Evolutionary conservation across 2,888 invertebrate genomes (phyloP), one percentile per base, ranked within the genome.

Genomic region (Callinectes sapidus): DNA sequence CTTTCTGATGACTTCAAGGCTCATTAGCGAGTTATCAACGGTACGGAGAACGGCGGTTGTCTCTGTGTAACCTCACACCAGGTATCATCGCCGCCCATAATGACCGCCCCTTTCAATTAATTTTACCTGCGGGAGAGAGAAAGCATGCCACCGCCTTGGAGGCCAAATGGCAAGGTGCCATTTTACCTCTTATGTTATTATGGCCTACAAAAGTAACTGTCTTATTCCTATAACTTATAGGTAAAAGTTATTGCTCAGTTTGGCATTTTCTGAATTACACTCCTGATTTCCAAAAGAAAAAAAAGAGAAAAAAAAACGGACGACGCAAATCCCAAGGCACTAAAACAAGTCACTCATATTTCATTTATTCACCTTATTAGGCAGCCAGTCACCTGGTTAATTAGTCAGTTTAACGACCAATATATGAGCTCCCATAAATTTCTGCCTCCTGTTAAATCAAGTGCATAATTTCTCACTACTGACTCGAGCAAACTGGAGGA

Each of bases 1-100:
- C 71, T 71, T 90, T 90, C 90, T 90, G 90, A 90, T 90, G 90
- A 90, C 90, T 90, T 90, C 90, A 71, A 90, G 39, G 90, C 90
- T 61, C 39, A 35, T 39, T 90, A 71, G 42, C 55, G 28, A 87
- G 87, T 87, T 87, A 87, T 87, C 87, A 87, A 54, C 28, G 87
- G 87, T 54, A 32, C 1, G 28, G 87, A 48, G 48, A 23, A 2
- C 18, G 87, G 28, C 87, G 48, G 87, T 35, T 39, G 42, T 48
- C 48, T 54, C 54, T 48, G 54, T 87, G 87, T 48, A 39, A 87
- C 87, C 48, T n/a, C n/a, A n/a, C 39, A 87, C 87, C 54, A 10
- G 87, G n/a, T 28, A 42, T 48, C 42, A 5, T 48, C 42, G 28
- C 71, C 71, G 10, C n/a, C 71, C 71, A 81, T n/a, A 16, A 81